Conservation (phyloP, 1,140 invertebrate genomes). For the Microplitis demolitor region DNA sequence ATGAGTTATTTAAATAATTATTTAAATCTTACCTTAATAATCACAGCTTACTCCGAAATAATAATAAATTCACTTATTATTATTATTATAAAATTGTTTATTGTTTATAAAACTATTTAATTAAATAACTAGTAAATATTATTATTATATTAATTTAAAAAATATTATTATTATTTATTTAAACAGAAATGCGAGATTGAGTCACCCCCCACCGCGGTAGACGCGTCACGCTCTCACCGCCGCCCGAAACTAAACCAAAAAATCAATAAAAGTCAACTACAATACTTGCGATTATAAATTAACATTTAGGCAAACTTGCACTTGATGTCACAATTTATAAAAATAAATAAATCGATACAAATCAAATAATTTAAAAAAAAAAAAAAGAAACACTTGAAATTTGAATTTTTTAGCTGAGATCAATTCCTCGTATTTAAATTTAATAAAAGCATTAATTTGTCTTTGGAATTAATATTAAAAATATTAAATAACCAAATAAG, state of each 20-base stretch:
- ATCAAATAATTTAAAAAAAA: no score
- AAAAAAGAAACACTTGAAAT: no score
- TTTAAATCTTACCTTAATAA: constrained; percentile 14
- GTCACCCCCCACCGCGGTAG: constrained; percentile 2
- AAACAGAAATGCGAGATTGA: background rate
- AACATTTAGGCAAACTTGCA: constrained; percentile 39
- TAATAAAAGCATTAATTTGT: no score
- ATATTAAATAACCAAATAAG: no score
- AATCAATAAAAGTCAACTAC: constrained; percentile 48
- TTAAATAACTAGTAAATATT: no score
- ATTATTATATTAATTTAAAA: background rate
- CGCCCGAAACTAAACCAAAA: constrained; percentile 48
- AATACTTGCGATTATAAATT: constrained; percentile 35
- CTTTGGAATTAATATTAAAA: no score
- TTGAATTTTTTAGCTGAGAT: no score
- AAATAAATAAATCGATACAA: background rate
- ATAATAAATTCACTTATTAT: background rate
- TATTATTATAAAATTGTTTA: background rate
- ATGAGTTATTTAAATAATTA: no score
- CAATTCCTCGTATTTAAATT: no score
- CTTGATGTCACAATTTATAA: background rate
- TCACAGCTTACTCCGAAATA: constrained; percentile 10
- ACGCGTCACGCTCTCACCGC: constrained; percentile 35
- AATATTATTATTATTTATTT: background rate
- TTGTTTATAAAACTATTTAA: no score